Evolutionary conservation across 1,140 invertebrate genomes (phyloP), one percentile per base, ranked within the genome.

Genomic region (Saccostrea glomerata): DNA sequence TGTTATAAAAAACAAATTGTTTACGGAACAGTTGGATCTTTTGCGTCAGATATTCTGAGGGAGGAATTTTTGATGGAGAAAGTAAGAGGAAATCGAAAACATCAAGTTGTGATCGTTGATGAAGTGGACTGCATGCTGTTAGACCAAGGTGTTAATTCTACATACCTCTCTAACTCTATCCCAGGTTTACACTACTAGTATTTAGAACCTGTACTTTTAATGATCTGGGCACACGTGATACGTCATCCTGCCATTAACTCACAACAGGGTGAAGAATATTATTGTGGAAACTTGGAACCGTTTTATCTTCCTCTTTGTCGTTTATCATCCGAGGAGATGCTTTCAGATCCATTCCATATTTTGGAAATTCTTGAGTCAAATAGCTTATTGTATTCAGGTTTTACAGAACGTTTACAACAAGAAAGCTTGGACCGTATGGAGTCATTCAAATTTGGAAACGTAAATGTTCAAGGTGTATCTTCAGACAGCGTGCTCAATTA

Each of bases 151-250:
- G 23, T 86, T 2, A 58, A 86, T 40, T 86, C 66, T 20, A 86
- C 85, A 15, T 86, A 70, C 40, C 63, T 86, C 9, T 86, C 85
- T 9, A 30, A 40, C 70, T 15, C 30, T 40, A 30, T 54, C 11
- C 60, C 85, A 17, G 60, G 85, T 40, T 63, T 86, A 36, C 85
- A 86, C 11, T 30, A n/a, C n/a, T 36, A 0, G 30, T n/a, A 40
- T 73, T 13, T 86, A 66, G 85, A 86, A 47, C 85, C 85, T 7
- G 60, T 86, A 40, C n/a, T 86, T 17, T n/a, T 86, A 6, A 86
- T 86, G 85, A 86, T 86, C 25, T 86, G 85, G 85, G 66, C 40
- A 9, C 15, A 86, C 0, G 60, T 86, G 20, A 86, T 54, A 1
- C 30, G 20, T 47, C 63, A 86, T 54, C 7, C 58, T 17, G 23